Evolutionary conservation across 2,113 vertebrate species (phyloP).

Genomic region (Cheirogaleus medius): DNA sequence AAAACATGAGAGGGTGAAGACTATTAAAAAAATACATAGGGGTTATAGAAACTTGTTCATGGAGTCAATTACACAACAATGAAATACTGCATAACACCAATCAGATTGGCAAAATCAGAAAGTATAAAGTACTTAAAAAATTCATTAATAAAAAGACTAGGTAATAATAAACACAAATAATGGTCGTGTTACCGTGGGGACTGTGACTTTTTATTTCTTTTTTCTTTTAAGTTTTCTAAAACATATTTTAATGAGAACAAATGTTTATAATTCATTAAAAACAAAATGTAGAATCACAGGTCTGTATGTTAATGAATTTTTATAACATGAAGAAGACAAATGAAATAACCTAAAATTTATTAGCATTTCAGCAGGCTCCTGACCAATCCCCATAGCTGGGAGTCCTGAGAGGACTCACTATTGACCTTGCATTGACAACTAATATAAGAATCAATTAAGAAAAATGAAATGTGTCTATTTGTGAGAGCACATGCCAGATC

Average conservation of each 20-base stretch:
- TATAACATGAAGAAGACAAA: constrained; percentile 22
- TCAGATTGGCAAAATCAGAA: too few relatives aligned
- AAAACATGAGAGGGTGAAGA: too few relatives aligned
- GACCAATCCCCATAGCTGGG: neutral
- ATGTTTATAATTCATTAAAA: constrained; percentile 38
- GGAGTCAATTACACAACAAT: too few relatives aligned
- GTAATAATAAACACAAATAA: constrained; percentile 7
- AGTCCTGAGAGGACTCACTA: constrained; percentile 2
- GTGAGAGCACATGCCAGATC: constrained; percentile 46
- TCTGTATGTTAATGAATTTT: neutral
- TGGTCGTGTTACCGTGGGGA: neutral
- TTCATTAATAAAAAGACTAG: neutral
- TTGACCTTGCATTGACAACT: neutral
- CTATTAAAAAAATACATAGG: too few relatives aligned
- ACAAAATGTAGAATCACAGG: neutral
- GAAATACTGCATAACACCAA: too few relatives aligned
- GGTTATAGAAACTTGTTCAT: too few relatives aligned
- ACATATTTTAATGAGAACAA: neutral
- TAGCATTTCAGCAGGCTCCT: neutral
- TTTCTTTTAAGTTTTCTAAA: constrained; percentile 16
- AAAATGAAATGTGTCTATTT: constrained; percentile 51
- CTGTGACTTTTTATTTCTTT: neutral
- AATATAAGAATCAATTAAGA: constrained; percentile 20
- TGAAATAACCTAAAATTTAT: neutral
- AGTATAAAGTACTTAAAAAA: neutral